A percentile compares a stretch with the other conserved stretches of the same genome.
phyloP scores from a whole-genome alignment of 2,888 invertebrate genomes.

The Petrolisthes manimaculis region DNA sequence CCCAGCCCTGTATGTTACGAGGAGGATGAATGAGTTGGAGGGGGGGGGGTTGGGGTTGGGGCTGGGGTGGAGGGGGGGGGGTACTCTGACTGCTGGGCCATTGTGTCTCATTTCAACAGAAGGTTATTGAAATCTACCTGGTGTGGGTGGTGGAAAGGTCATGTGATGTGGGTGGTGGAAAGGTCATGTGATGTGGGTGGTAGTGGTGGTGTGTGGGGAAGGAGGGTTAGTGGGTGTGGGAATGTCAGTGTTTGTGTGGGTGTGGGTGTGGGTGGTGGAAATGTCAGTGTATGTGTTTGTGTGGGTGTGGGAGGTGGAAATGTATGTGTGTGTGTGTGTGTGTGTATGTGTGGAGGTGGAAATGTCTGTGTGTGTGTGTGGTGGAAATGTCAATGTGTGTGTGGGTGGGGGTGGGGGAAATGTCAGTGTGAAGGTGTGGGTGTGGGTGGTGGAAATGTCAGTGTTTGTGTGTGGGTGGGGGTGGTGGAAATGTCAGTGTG shows the following conservation, averaged over 20 bases:
- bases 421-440: neutral
- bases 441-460: neutral
- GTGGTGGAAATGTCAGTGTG: neutral
- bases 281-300: neutral
- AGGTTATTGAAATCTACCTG: too few species aligned
- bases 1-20: neutral
- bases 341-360: neutral
- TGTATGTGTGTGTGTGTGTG: neutral
- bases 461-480: neutral
- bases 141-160: neutral
- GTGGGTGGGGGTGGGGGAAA: neutral
- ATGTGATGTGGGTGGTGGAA: neutral
- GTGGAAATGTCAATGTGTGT: neutral
- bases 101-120: too few species aligned
- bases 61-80: neutral
- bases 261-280: neutral
- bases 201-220: neutral
- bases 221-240: neutral
- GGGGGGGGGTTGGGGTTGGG: neutral
- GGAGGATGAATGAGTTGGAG: neutral
- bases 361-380: neutral
- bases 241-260: neutral
- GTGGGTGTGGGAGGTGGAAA: neutral
- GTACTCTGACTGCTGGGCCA: neutral
- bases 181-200: neutral